A percentile compares a stretch with the other conserved stretches of the same genome.
Evolutionary conservation across 2,888 invertebrate species (phyloP).

Genomic region (Athrips mouffetella): DNA sequence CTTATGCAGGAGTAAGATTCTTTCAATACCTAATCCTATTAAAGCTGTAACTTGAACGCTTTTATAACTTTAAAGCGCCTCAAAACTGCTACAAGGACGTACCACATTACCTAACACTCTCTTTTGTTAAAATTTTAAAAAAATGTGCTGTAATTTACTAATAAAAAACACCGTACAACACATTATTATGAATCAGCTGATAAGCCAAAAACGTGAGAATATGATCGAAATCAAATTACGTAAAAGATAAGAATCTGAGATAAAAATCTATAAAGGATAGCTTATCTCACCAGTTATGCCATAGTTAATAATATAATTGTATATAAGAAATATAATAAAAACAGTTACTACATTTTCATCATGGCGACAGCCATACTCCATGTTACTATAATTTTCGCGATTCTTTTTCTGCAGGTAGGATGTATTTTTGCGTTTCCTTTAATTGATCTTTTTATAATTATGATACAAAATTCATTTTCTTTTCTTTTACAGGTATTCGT

Average conservation of each 20-base stretch:
- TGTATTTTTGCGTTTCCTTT: background rate
- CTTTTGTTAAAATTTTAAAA: too few species aligned
- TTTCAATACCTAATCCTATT: too few species aligned
- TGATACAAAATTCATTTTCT: background rate
- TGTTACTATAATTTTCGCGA: constrained; percentile 38
- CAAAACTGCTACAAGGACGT: too few species aligned
- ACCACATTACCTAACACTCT: too few species aligned
- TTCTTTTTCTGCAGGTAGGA: constrained; percentile 26
- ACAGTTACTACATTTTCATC: constrained; percentile 43
- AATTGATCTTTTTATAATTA: background rate
- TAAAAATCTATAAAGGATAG: constrained; percentile 24
- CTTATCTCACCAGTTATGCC: constrained; percentile 39
- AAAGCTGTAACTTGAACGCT: too few species aligned
- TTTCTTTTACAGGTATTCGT: background rate
- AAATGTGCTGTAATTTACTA: too few species aligned
- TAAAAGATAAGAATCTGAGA: constrained; percentile 20
- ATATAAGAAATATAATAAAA: constrained; percentile 39
- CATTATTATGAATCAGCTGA: background rate
- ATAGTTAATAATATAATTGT: constrained; percentile 47
- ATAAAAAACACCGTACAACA: too few species aligned
- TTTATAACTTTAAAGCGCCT: too few species aligned
- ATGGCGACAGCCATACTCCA: constrained; percentile 47
- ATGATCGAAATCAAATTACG: constrained; percentile 38
- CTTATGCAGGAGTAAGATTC: too few species aligned
- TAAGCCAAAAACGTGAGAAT: constrained; percentile 34